These are phyloP conservation scores for Cepphus grylle DNA, from an alignment of 2,113 vertebrate species.

Conservation along the genomic window DNA sequence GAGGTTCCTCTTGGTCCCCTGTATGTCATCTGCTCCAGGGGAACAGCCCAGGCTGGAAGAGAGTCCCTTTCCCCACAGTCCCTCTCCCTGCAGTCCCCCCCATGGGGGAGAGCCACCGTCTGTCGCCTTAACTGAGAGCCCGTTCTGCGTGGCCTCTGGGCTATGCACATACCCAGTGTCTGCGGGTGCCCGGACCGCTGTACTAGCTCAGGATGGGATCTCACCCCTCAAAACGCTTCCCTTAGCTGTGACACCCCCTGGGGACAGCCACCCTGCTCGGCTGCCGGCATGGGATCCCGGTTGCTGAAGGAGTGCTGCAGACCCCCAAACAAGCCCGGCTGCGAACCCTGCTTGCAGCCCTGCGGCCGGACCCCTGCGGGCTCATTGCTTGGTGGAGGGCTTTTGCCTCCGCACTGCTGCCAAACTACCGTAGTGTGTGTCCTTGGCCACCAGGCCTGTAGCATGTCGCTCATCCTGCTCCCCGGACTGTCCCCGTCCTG, in stretches of 20 bases:
- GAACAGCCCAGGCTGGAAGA: background rate
- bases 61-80: background rate
- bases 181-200: background rate
- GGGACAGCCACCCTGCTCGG: background rate
- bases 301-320: background rate
- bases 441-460: background rate
- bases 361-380: background rate
- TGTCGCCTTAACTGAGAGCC: constrained; percentile 58
- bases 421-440: background rate
- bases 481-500: background rate
- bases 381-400: background rate
- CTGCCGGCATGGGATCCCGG: background rate
- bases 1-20: background rate
- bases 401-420: background rate
- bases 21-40: background rate
- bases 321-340: accelerated
- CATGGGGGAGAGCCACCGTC: constrained; percentile 9
- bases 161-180: background rate
- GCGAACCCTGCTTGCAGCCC: background rate
- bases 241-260: background rate
- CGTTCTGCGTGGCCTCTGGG: background rate
- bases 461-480: background rate
- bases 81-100: background rate
- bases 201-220: constrained; percentile 31
- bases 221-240: background rate